Evolutionary conservation across 2,797 vertebrate genomes (phyloP).

Genomic region (Gallinago stenura): DNA sequence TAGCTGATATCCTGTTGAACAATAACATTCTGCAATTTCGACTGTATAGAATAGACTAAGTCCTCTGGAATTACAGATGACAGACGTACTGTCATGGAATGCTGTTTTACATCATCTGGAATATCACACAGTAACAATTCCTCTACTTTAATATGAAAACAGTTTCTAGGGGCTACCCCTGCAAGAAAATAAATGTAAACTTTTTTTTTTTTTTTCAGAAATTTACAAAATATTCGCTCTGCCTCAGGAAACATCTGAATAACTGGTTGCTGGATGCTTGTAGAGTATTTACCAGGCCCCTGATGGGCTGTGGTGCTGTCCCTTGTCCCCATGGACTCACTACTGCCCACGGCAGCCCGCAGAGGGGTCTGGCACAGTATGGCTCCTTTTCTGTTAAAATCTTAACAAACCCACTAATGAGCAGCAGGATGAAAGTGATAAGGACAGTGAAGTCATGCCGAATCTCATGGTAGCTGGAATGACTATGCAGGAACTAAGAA

Average conservation of each 20-base stretch:
- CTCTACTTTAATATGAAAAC: neutral
- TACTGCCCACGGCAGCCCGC: neutral
- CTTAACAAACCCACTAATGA: neutral
- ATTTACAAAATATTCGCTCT: neutral
- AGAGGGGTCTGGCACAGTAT: neutral
- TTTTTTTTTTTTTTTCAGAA: neutral
- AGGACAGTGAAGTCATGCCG: neutral
- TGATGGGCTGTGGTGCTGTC: too few species aligned
- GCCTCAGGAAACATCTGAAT: neutral
- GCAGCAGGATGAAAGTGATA: neutral
- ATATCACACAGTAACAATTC: neutral
- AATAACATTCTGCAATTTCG: neutral
- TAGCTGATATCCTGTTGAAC: neutral
- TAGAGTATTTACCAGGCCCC: neutral
- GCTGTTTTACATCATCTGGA: neutral
- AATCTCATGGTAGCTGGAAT: neutral
- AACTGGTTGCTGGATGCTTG: neutral
- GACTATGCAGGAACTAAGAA: neutral
- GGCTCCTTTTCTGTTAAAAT: neutral
- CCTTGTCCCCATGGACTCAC: fast-evolving
- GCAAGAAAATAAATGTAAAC: neutral
- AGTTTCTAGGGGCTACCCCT: neutral
- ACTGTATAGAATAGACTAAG: fast-evolving
- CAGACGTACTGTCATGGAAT: neutral
- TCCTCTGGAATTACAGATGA: neutral